These are phyloP conservation scores for Palythoa heliodiscus DNA, from an alignment of 92 coral and sea anemone genomes.

Conservation along the genomic window DNA sequence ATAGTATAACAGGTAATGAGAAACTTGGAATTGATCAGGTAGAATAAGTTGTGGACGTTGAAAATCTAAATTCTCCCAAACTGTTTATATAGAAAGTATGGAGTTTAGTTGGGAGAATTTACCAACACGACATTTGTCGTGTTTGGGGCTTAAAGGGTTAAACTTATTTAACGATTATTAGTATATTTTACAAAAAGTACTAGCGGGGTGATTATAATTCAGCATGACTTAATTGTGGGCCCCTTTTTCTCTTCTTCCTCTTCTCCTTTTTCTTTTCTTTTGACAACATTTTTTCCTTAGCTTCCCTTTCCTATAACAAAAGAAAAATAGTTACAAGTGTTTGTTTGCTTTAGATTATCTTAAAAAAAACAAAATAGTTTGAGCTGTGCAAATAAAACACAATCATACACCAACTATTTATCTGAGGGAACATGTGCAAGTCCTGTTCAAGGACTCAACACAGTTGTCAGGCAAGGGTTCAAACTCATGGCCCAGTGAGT, in stretches of 20 bases:
- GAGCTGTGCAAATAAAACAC: background rate
- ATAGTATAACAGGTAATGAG: no score
- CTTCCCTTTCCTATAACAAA: constrained; percentile 18
- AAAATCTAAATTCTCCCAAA: no score
- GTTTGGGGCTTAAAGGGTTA: no score
- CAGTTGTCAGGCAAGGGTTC: background rate
- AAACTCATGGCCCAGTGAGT: background rate
- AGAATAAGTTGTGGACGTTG: no score
- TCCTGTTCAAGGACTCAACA: no score
- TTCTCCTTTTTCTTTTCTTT: constrained; percentile 66
- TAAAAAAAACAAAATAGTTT: no score
- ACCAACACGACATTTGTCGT: no score
- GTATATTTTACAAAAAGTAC: background rate
- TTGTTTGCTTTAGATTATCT: background rate
- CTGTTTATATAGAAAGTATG: no score
- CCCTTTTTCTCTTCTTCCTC: constrained; percentile 81
- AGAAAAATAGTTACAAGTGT: background rate
- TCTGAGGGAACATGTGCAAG: no score
- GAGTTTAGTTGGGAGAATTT: no score
- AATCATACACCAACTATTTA: background rate
- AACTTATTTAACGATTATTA: background rate
- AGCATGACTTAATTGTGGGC: constrained; percentile 88
- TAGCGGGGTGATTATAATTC: constrained; percentile 53
- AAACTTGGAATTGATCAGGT: no score
- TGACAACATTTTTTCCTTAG: constrained; percentile 30